Evolutionary conservation across 2,113 vertebrate species (phyloP).

Genomic region (Formicarius rufipectus): DNA sequence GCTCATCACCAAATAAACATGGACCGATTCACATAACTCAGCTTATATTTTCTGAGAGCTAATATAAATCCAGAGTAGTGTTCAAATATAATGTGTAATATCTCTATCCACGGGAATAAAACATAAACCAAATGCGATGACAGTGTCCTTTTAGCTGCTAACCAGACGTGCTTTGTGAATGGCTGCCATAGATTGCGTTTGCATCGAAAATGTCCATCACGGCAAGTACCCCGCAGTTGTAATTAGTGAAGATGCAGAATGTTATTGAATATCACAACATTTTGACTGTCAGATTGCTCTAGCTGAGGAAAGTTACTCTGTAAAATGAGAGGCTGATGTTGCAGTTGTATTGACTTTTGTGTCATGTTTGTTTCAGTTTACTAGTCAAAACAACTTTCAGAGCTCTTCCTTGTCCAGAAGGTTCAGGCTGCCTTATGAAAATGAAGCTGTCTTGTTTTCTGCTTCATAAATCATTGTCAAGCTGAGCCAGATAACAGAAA

Average conservation of each 20-base stretch:
- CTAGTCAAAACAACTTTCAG: constrained; percentile 83
- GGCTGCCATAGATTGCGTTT: constrained; percentile 60
- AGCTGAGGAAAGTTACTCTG: constrained; percentile 57
- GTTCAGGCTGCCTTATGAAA: constrained; percentile 80
- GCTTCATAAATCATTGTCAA: constrained; percentile 86
- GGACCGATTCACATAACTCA: not conserved
- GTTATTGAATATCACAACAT: constrained; percentile 63
- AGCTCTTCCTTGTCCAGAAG: constrained; percentile 77
- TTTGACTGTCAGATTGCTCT: constrained; percentile 71
- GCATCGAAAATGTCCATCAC: constrained; percentile 50
- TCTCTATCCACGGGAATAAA: constrained; percentile 1
- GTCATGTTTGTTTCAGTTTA: constrained; percentile 83
- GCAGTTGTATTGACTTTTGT: constrained; percentile 82
- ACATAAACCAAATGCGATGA: not conserved
- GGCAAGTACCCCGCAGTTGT: constrained; percentile 35
- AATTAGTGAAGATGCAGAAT: constrained; percentile 71
- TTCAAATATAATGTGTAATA: not conserved
- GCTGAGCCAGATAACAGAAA: constrained; percentile 74
- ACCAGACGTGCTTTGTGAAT: constrained; percentile 36
- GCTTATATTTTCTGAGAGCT: constrained; percentile 6
- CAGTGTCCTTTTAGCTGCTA: constrained; percentile 43
- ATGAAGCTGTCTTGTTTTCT: constrained; percentile 83
- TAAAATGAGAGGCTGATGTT: constrained; percentile 73
- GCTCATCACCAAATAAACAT: not conserved
- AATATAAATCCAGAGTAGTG: constrained; percentile 46